Evolutionary conservation across 1,140 invertebrate species (phyloP), one percentile per base, ranked within the genome.

Genomic region (Matsumurasca onukii): DNA sequence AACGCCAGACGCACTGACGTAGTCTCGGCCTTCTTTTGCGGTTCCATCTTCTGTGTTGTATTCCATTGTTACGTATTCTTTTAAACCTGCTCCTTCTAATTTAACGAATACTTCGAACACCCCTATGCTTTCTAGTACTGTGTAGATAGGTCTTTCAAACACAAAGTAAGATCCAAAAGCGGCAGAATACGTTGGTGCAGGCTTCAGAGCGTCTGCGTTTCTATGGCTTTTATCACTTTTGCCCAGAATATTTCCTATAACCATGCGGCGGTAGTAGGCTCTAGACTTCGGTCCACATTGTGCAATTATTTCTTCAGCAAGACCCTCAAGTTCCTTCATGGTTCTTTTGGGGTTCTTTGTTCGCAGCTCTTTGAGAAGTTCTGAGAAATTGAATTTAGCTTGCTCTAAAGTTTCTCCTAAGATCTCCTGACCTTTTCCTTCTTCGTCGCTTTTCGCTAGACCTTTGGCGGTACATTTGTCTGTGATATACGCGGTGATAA

Each of bases 81-180:
- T 87, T 12, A 95, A 79, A 77, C 97, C 91, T 5, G 95, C 95
- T 0, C 90, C 91, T 9, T 86, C 85, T 13, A 97, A 84, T 0
- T 90, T 86, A 1, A 99, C 92, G 12, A 92, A 89, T 13, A 98
- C 89, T 74, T 95, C 90, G 76, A 99, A 98, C 9, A 90, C 87
- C 0, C 97, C 98, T 65, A 98, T 95, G 80, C 97, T 98, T 77
- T 99, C 97, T 89, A 99, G 93, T 0, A 99, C 97, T 0, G 97
- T 98, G 79, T 99, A 98, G 77, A 98, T 96, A 45, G 93, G 91
- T 0, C 97, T 97, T 73, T 98, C 95, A 76, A 99, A 99, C 99
- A 86, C 52, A 86, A 84, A 52, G 87, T 86, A 52, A 83, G 70
- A 87, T 87, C 69, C 31, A 30, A 59, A 67, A 3, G 59, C 57